Base-by-base conservation (phyloP, 2,113 vertebrate genomes). In the Pangasianodon hypophthalmus region DNA sequence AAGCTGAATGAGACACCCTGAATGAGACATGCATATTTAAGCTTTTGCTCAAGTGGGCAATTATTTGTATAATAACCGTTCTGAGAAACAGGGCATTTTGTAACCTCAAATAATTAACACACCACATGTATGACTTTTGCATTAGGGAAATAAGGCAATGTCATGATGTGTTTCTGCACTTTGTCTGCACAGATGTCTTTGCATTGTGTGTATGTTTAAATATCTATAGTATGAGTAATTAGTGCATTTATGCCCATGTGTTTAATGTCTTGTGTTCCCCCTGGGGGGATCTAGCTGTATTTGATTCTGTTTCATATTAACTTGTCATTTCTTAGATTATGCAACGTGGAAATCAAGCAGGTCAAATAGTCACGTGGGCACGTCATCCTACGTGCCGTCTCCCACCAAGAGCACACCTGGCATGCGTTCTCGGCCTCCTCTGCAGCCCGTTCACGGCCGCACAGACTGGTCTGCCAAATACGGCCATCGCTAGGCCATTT, bases 381-480 rank as follows among this genome's bases (percentile, higher is more conserved):
- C 84, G 52, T 95, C 97, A 0, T 91, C 95, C 0, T 97, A 97
- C 91, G 92, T 89, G 64, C 79, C 91, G 16, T 95, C 96, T 0
- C 95, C 96, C 89, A 95, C 96, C 50, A 97, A 97, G 92, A 97
- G 95, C 94, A 90, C 98, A 96, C 91, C 96, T 93, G 6, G 94
- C 96, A 71, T 1, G 92, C 96, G 41, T 95, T 18, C 84, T 96
- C 96, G 0, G 90, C 96, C 96, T 48, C 91, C 96, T 0, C 90
- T 96, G 37, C 96, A 97, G 93, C 96, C 97, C 0, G 95, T 99
- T 46, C 98, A 98, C 0, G 97, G 98, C 90, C 96, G 98, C 93
- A 97, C 97, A 62, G 98, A 99, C 94, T 99, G 98, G 98, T 92
- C 96, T 4, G 97, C 98, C 91, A 99, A 99, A 94, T 99, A 99